These are phyloP conservation scores for Aplysina aerophoba DNA, from an alignment of 37 sponge, comb jelly and placozoan species.

Conservation along the genomic window DNA sequence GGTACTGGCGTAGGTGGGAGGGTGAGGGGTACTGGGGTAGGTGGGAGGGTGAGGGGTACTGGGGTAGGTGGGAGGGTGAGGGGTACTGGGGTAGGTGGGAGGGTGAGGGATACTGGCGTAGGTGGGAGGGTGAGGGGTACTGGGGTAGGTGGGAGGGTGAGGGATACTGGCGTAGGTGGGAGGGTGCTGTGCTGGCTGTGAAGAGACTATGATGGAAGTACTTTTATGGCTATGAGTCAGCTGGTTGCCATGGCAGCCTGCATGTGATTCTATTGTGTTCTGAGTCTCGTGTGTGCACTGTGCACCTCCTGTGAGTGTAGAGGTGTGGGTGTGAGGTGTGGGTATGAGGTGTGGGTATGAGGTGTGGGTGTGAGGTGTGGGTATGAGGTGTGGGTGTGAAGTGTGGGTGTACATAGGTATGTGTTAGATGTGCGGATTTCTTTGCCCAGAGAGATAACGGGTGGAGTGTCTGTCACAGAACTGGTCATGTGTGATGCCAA, in stretches of 20 bases:
- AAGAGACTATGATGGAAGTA: slow-evolving; percentile 25
- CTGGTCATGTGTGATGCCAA: not conserved
- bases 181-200: not conserved
- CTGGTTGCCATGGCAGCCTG: too few species aligned
- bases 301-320: too few species aligned
- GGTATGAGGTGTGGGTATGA: not conserved
- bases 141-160: slow-evolving; percentile 15
- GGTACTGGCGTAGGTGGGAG: slow-evolving; percentile 21
- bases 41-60: too few species aligned
- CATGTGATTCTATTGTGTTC: slow-evolving; percentile 34
- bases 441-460: not conserved
- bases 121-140: not conserved
- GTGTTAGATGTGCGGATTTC: not conserved
- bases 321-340: not conserved
- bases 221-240: slow-evolving; percentile 24
- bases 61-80: too few species aligned
- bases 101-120: too few species aligned
- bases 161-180: not conserved
- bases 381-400: too few species aligned
- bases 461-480: not conserved
- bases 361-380: not conserved
- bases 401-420: not conserved
- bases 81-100: too few species aligned
- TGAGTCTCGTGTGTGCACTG: too few species aligned
- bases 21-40: not conserved